Evolutionary conservation across 1,140 invertebrate species (phyloP), one percentile per base, ranked within the genome.

Genomic region (Dryas iulia): DNA sequence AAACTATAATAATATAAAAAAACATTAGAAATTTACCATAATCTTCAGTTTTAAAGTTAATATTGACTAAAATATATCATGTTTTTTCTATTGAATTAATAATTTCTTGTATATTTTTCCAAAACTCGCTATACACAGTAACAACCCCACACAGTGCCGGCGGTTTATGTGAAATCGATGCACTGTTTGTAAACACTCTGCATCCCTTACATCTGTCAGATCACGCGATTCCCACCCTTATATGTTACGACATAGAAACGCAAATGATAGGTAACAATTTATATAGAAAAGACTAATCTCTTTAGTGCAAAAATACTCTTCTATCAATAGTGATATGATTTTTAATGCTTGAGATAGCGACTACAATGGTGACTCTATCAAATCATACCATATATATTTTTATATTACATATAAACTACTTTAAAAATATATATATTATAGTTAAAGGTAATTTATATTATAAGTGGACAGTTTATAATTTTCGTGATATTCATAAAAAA

Each of bases 151-250:
- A 61, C 65, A n/a, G 12, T 25, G 14, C 67, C 66, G 79, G 69
- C 81, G 78, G 77, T 90, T 90, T 90, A 90, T 90, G 88, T 85
- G 86, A 90, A 90, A 90, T 90, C 88, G 88, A 90, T 90, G 86
- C 85, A 83, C 63, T 90, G 88, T 90, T 90, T 86, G 85, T 87
- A 89, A 90, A 90, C 86, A 90, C 82, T 79, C 75, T 80, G 79
- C 68, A 76, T 66, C 76, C 59, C 61, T 58, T 59, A 73, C 63
- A 74, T 80, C 78, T 78, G 76, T 78, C 78, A 77, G 71, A 65
- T 59, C 69, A 63, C 57, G 56, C 61, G 58, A 72, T 69, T 66
- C 66, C 25, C 68, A 64, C 28, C 60, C 69, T 73, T 78, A 71
- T 73, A 8, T 21, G 26, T 5, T 52, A 5, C n/a, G 28, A 28